Base-by-base conservation (phyloP, 2,888 invertebrate genomes). In the Zele albiditarsus region DNA sequence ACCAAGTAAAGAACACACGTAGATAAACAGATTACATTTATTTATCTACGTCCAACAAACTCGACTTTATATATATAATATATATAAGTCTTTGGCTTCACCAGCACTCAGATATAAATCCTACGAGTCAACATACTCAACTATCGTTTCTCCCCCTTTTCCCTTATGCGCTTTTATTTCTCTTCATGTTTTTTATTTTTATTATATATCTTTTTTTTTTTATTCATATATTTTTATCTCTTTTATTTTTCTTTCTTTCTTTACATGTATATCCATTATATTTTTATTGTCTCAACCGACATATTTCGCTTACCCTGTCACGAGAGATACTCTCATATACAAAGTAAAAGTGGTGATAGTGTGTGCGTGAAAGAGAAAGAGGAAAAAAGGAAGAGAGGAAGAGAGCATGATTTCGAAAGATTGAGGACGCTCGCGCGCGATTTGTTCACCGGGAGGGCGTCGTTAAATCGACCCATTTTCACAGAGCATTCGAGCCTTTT, bases 401-500 rank as follows among this genome's bases (percentile, higher is more conserved):
- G 27, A 33, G 68, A 68, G 69, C 65, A 31, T 68, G 73, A 60
- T 73, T 74, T 58, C 69, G 68, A 69, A 60, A 71, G 74, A 74
- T 74, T 74, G 74, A 74, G 70, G 70, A 74, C 74, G 58, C 70
- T 63, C 74, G 65, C 70, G 42, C 70, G 65, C 74, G 57, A 74
- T 74, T 74, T 71, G 70, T 74, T 74, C 65, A 70, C 23, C 46
- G 65, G 38, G 42, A 53, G 62, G 49, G 69, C 49, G 63, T 71
- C 57, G 70, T 70, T 74, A 66, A 70, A 74, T 74, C 74, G 70
- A 74, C 69, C 74, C 58, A 74, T 74, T 74, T 74, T 53, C 63
- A 69, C 60, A 46, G 27, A 69, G 25, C 33, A 42, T 70, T 70
- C 57, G 57, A 70, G 62, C 25, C 38, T 14, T 58, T 58, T 70